Percentiles rank a stretch among this genome's conserved stretches.
Evolutionary conservation across 2,888 invertebrate genomes (phyloP).

Genomic region (Lasioglossum morio): DNA sequence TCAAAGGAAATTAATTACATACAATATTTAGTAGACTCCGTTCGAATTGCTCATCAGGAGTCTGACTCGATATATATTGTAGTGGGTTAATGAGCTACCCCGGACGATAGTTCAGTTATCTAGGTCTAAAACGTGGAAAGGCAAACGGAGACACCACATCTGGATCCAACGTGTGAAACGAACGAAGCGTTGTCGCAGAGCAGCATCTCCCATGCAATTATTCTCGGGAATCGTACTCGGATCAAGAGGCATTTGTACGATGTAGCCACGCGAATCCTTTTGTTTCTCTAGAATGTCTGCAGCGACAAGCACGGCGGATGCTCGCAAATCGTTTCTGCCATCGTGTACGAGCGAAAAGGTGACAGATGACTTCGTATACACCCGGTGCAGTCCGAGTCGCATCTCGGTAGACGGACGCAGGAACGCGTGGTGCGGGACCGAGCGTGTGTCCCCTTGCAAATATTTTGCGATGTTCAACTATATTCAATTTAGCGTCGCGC

Average conservation of each 20-base stretch:
- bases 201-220: background rate
- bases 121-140: background rate
- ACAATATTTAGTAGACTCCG: too few species aligned
- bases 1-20: too few species aligned
- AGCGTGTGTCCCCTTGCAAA: background rate
- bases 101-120: background rate
- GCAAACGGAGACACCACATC: background rate
- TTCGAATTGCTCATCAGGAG: too few species aligned
- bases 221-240: background rate
- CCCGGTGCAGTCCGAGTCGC: background rate
- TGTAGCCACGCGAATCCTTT: background rate
- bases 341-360: background rate
- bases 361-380: background rate
- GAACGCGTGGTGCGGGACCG: background rate
- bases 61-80: background rate
- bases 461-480: conserved; percentile 29
- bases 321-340: background rate
- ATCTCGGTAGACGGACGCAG: background rate
- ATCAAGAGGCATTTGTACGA: conserved; percentile 1
- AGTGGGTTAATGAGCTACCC: background rate
- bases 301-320: background rate
- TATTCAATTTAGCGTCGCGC: conserved; percentile 48
- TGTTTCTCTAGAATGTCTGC: background rate
- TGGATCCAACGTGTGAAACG: background rate
- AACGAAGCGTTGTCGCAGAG: background rate